Evolutionary conservation across 2,797 vertebrate species (phyloP).

Genomic region (Leptodactylus fallax): DNA sequence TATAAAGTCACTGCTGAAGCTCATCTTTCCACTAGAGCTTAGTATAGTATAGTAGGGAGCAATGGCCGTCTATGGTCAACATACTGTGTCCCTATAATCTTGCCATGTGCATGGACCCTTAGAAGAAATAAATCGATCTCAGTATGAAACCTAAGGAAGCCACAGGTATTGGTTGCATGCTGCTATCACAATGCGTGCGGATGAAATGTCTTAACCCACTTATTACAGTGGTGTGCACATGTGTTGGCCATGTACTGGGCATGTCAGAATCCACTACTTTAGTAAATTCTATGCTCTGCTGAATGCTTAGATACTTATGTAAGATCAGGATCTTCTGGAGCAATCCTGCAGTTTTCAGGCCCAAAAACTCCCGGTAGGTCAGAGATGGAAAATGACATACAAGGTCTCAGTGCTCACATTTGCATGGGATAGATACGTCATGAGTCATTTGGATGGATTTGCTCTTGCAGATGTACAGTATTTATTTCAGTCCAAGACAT

Average conservation of each 20-base stretch:
- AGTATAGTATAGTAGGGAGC: no score
- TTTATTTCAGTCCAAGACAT: conserved; percentile 1
- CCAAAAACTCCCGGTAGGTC: background rate
- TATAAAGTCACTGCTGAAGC: no score
- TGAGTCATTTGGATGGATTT: background rate
- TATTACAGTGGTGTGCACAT: background rate
- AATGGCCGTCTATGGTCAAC: no score
- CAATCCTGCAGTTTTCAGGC: background rate
- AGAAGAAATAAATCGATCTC: no score
- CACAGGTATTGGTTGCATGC: no score
- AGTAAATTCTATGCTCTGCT: background rate
- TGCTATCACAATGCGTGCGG: no score
- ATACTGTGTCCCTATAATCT: no score
- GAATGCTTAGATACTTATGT: background rate
- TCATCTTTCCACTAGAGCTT: no score
- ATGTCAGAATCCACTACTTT: background rate
- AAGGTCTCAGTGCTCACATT: background rate
- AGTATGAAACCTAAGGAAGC: no score
- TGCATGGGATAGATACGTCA: background rate
- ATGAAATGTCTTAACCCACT: background rate
- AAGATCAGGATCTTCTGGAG: background rate
- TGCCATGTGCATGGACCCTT: no score
- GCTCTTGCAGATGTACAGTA: background rate
- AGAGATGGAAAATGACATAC: background rate
- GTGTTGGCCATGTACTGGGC: background rate